Percentiles rank a stretch among this genome's conserved stretches.
These are phyloP conservation scores for Thripadectes ignobilis DNA, from an alignment of 2,797 vertebrate genomes.

Conservation along the genomic window DNA sequence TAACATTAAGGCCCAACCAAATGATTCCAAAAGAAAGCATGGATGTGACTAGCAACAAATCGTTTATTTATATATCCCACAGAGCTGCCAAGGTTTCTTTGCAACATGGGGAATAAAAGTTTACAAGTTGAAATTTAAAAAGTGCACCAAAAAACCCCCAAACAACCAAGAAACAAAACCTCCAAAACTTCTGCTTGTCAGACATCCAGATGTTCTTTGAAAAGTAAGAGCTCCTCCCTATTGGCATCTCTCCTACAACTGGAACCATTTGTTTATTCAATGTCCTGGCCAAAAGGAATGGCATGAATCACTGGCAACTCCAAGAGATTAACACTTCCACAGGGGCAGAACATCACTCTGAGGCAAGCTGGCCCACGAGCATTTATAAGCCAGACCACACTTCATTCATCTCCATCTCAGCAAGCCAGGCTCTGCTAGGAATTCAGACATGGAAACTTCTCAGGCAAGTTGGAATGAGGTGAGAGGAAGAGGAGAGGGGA, in stretches of 20 bases:
- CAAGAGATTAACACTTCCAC: not conserved
- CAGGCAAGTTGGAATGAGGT: not conserved
- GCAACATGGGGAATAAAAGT: not conserved
- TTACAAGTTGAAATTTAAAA: not conserved
- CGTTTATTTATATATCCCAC: not conserved
- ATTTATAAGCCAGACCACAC: constrained; percentile 1
- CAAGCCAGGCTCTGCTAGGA: not conserved
- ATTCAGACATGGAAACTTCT: not conserved
- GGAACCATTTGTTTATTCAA: not conserved
- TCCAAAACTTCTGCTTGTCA: not conserved
- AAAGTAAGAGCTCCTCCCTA: not conserved
- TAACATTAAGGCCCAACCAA: not conserved
- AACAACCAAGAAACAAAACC: not conserved
- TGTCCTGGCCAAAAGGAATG: not conserved
- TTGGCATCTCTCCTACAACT: not conserved
- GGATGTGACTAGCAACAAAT: not conserved
- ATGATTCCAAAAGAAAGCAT: not conserved
- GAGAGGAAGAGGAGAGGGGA: not conserved
- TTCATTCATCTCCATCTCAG: not conserved
- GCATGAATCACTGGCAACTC: not conserved
- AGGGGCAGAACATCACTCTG: not conserved
- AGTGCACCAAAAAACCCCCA: not conserved
- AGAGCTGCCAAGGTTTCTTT: not conserved
- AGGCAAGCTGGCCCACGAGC: not conserved
- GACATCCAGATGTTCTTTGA: not conserved